Conservation (phyloP, 2,888 invertebrate species). For the Exocentrus adspersus region DNA sequence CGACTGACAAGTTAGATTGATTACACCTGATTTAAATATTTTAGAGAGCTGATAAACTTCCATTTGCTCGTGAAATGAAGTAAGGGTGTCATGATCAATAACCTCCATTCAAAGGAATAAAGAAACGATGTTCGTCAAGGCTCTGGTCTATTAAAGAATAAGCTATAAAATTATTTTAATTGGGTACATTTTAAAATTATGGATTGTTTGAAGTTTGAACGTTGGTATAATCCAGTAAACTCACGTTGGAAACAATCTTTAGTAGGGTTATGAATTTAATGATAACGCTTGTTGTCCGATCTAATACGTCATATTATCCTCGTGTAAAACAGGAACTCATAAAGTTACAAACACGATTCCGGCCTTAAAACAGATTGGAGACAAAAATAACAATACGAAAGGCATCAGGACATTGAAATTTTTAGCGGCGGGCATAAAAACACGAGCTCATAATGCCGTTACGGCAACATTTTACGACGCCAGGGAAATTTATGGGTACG, state of each 20-base stretch:
- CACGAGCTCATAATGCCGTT: slow-evolving; percentile 46
- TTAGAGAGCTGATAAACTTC: slow-evolving; percentile 18
- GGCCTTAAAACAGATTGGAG: slow-evolving; percentile 44
- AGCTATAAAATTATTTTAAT: too few relatives aligned
- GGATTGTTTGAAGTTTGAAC: too few relatives aligned
- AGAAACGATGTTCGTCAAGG: too few relatives aligned
- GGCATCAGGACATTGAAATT: slow-evolving; percentile 46
- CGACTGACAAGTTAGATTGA: slow-evolving; percentile 23
- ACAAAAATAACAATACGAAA: slow-evolving; percentile 36
- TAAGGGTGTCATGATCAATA: slow-evolving; percentile 16
- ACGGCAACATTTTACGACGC: slow-evolving; percentile 49
- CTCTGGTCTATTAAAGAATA: too few relatives aligned
- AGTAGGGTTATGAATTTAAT: too few relatives aligned
- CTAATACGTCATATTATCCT: neutral
- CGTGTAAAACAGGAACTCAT: neutral
- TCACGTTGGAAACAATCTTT: neutral
- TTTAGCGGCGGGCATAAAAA: slow-evolving; percentile 49
- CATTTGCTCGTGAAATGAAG: slow-evolving; percentile 24
- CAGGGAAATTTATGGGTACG: slow-evolving; percentile 48
- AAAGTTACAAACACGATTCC: slow-evolving; percentile 26
- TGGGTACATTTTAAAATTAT: too few relatives aligned
- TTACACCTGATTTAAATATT: slow-evolving; percentile 23
- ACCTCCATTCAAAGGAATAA: too few relatives aligned
- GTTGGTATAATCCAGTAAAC: too few relatives aligned
- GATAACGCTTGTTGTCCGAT: neutral